Evolutionary conservation across 2,797 vertebrate species (phyloP).

Genomic region (Bucorvus abyssinicus): DNA sequence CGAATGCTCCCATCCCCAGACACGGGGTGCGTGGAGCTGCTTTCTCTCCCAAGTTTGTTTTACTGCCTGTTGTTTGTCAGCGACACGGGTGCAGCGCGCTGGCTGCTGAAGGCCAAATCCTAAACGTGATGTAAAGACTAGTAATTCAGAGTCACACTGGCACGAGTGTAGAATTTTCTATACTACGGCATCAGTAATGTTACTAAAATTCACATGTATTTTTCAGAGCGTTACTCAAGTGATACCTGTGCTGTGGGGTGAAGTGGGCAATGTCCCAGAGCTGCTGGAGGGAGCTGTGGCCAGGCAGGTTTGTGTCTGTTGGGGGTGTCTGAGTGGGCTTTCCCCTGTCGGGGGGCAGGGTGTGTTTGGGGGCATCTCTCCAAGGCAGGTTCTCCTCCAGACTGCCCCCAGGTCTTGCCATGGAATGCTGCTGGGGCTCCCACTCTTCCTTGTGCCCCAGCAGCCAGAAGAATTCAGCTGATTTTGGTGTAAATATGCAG

Average conservation of each 20-base stretch:
- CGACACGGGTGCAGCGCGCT: background rate
- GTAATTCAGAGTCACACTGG: background rate
- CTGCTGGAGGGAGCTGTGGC: background rate
- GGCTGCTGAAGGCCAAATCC: constrained; percentile 3
- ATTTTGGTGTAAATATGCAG: background rate
- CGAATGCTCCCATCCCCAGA: background rate
- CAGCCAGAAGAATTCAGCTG: background rate
- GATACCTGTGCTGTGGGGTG: background rate
- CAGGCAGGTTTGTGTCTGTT: background rate
- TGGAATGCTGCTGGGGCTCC: background rate
- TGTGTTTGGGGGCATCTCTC: background rate
- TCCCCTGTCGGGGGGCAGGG: background rate
- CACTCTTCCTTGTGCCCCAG: background rate
- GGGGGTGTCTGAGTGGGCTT: background rate
- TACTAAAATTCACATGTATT: background rate
- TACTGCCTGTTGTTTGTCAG: background rate
- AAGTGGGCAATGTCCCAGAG: accelerated
- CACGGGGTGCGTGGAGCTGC: accelerated
- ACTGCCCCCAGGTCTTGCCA: background rate
- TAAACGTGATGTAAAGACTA: background rate
- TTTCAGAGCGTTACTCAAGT: background rate
- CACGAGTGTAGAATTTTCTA: constrained; percentile 1
- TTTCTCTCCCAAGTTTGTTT: background rate
- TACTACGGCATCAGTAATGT: background rate
- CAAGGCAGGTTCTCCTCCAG: background rate